phyloP scores from a whole-genome alignment of 2,797 vertebrate genomes.

The Sebastes itinus region DNA sequence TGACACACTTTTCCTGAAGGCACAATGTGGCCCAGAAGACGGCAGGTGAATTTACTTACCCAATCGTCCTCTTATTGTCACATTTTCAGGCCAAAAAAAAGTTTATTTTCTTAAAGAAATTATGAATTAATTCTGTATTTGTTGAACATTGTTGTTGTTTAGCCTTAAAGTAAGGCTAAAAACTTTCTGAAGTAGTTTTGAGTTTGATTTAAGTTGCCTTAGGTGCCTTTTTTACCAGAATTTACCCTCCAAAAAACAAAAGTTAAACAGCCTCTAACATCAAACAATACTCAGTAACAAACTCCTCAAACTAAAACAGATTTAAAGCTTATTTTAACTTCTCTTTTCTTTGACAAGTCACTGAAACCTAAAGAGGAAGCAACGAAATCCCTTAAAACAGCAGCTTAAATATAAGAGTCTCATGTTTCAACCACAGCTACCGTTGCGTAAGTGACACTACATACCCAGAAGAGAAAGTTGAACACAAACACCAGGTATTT shows the following conservation, averaged over 20 bases:
- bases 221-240: background rate
- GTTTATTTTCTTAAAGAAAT: fast-evolving
- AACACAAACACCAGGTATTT: conserved; percentile 78
- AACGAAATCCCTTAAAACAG: background rate
- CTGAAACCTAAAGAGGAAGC: background rate
- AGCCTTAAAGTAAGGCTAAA: background rate
- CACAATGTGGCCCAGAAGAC: background rate
- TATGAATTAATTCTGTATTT: background rate
- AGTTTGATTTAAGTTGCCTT: background rate
- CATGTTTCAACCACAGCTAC: background rate
- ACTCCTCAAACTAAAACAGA: background rate
- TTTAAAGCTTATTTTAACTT: background rate
- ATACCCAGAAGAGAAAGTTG: conserved; percentile 83
- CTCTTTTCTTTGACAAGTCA: background rate
- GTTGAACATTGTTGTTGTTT: background rate
- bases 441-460: conserved; percentile 23
- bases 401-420: background rate
- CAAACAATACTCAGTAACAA: background rate
- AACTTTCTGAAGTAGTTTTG: background rate
- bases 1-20: background rate
- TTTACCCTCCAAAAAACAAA: background rate
- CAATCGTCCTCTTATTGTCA: background rate
- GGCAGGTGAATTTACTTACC: background rate
- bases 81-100: background rate
- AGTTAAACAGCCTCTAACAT: background rate